These are phyloP conservation scores for Ceyx erithaca DNA, from an alignment of 2,797 vertebrate species.

Conservation along the genomic window DNA sequence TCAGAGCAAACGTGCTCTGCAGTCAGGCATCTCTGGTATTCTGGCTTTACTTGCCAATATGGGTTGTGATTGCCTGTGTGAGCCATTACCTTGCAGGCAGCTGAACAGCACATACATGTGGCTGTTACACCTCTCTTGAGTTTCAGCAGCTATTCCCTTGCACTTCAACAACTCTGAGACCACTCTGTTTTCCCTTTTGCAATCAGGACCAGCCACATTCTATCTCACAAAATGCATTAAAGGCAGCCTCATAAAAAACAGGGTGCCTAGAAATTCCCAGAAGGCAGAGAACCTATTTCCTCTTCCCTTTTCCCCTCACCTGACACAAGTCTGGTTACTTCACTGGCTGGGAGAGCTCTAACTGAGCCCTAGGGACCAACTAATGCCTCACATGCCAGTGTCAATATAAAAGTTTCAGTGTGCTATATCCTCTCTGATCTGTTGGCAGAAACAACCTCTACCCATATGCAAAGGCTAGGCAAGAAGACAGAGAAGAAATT, in stretches of 20 bases:
- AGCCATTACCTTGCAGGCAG: background rate
- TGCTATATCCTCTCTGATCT: background rate
- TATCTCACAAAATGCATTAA: background rate
- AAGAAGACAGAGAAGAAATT: background rate
- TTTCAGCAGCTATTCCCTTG: background rate
- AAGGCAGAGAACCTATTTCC: background rate
- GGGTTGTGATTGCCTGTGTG: background rate
- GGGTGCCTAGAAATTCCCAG: background rate
- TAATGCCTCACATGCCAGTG: fast-evolving
- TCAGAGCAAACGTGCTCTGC: background rate
- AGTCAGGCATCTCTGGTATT: background rate
- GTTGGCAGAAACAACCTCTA: background rate
- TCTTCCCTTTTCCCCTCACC: background rate
- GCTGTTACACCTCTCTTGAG: background rate
- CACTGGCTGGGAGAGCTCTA: background rate
- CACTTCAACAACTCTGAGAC: background rate
- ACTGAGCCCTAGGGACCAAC: background rate
- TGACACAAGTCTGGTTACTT: background rate
- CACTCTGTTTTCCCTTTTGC: background rate
- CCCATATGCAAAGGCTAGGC: background rate
- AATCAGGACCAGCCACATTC: background rate
- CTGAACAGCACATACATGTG: background rate
- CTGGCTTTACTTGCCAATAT: background rate
- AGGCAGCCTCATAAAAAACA: background rate
- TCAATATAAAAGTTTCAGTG: background rate